Conservation (phyloP, 2,888 invertebrate species). For the Strigamia transsilvanica region DNA sequence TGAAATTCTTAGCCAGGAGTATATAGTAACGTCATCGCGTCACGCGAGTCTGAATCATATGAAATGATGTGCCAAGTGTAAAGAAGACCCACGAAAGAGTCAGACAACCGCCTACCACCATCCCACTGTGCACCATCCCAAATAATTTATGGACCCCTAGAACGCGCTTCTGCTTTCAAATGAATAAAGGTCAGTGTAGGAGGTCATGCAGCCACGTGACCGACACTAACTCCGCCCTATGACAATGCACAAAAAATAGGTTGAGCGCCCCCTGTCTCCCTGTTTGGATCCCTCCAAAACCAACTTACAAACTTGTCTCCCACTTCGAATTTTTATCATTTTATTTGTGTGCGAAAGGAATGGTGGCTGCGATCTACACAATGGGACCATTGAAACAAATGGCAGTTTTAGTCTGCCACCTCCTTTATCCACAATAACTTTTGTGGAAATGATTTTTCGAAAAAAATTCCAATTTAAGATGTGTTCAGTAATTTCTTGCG, state of each 20-base stretch:
- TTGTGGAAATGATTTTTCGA: too few relatives aligned
- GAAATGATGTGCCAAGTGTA: constrained; percentile 2
- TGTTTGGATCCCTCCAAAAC: neutral
- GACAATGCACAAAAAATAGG: constrained; percentile 27
- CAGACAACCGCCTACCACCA: constrained; percentile 9
- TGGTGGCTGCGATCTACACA: too few relatives aligned
- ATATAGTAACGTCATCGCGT: neutral
- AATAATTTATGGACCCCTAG: constrained; percentile 27
- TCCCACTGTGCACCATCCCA: constrained; percentile 20
- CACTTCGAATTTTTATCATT: too few relatives aligned
- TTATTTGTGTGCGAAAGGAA: too few relatives aligned
- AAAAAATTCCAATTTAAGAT: neutral
- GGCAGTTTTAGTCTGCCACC: too few relatives aligned
- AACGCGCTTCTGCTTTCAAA: constrained; percentile 48
- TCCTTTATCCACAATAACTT: too few relatives aligned
- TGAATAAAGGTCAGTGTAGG: constrained; percentile 48
- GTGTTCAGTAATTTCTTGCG: neutral
- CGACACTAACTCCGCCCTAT: constrained; percentile 46
- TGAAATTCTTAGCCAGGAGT: too few relatives aligned
- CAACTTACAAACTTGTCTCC: neutral
- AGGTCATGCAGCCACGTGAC: constrained; percentile 32
- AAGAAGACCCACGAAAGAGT: constrained; percentile 35
- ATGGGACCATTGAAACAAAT: too few relatives aligned
- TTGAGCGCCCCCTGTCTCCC: constrained; percentile 9
- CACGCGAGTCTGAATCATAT: constrained; percentile 16